These are phyloP conservation scores for Drosophila sturtevanti DNA, from an alignment of 1,140 invertebrate species.

Conservation along the genomic window DNA sequence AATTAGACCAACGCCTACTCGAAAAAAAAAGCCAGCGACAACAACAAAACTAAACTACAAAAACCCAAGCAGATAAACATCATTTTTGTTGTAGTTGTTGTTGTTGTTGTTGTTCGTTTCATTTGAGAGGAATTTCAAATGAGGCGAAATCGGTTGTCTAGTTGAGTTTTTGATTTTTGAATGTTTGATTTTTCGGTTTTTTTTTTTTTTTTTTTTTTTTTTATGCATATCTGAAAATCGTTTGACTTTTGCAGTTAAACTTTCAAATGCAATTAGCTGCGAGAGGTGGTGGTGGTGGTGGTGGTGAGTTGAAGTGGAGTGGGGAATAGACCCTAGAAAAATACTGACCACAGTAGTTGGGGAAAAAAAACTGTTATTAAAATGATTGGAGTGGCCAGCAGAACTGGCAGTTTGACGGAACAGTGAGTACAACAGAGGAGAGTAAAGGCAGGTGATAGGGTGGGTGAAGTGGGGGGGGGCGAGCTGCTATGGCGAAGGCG, in stretches of 20 bases:
- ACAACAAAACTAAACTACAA: slow-evolving; percentile 7
- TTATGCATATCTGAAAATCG: slow-evolving; percentile 72
- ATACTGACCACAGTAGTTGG: slow-evolving; percentile 50
- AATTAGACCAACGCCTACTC: slow-evolving; percentile 78
- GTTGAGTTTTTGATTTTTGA: slow-evolving; percentile 3
- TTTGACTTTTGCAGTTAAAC: slow-evolving; percentile 80
- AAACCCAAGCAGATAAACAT: slow-evolving; percentile 64
- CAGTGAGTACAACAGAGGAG: no score
- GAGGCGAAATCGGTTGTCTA: slow-evolving; percentile 44
- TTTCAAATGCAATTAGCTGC: slow-evolving; percentile 77
- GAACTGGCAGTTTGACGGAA: slow-evolving; percentile 17
- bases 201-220: slow-evolving; percentile 38
- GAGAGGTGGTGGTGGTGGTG: slow-evolving; percentile 16
- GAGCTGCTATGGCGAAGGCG: not conserved
- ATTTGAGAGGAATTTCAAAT: slow-evolving; percentile 68
- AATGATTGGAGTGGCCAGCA: slow-evolving; percentile 61
- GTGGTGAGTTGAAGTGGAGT: not conserved
- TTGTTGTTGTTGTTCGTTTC: slow-evolving; percentile 55
- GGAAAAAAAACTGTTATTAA: slow-evolving; percentile 63
- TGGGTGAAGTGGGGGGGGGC: slow-evolving; percentile 15
- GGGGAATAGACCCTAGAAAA: slow-evolving; percentile 2
- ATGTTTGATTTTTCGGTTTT: slow-evolving; percentile 42
- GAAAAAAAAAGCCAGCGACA: slow-evolving; percentile 38
- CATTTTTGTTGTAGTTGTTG: slow-evolving; percentile 31
- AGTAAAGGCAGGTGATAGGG: slow-evolving; percentile 13